These are phyloP conservation scores for Alloplasta piceator DNA, from an alignment of 2,888 invertebrate genomes.

Conservation along the genomic window DNA sequence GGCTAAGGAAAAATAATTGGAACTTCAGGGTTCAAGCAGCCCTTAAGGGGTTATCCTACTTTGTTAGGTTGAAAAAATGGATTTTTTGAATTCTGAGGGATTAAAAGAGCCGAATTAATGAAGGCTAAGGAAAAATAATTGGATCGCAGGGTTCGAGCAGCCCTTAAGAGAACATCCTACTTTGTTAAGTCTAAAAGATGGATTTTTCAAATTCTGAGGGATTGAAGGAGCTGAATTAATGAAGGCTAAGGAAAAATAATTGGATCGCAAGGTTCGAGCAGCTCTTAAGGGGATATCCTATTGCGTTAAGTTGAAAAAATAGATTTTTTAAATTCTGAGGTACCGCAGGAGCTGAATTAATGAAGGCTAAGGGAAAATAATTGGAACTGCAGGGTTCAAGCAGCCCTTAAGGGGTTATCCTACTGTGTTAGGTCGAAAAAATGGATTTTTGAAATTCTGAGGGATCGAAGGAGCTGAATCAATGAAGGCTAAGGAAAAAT, in stretches of 20 bases:
- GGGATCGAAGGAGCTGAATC: too few species aligned
- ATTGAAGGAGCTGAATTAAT: slow-evolving; percentile 42
- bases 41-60: slow-evolving; percentile 33
- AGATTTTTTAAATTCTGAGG: slow-evolving; percentile 38
- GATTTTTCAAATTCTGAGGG: slow-evolving; percentile 37
- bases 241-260: slow-evolving; percentile 38
- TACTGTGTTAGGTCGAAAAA: too few species aligned
- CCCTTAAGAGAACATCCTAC: slow-evolving; percentile 47
- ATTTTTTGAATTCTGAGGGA: slow-evolving; percentile 34
- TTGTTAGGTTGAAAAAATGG: too few species aligned
- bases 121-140: slow-evolving; percentile 34
- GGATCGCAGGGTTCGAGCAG: slow-evolving; percentile 12
- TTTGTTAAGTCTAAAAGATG: too few species aligned
- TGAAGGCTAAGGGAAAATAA: slow-evolving; percentile 38
- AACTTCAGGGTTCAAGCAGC: slow-evolving; percentile 12
- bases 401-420: slow-evolving; percentile 44
- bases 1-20: slow-evolving; percentile 30
- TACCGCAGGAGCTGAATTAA: slow-evolving; percentile 41
- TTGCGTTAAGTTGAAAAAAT: too few species aligned
- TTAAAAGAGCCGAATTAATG: slow-evolving; percentile 40
- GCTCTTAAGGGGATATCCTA: slow-evolving; percentile 45
- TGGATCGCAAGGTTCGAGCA: slow-evolving; percentile 9
- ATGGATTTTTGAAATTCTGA: too few species aligned
- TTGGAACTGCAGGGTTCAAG: slow-evolving; percentile 10
- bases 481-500: too few species aligned